A percentile compares a stretch with the other conserved stretches of the same genome.
Evolutionary conservation across 2,113 vertebrate species (phyloP).

Genomic region (Podilymbus podiceps): DNA sequence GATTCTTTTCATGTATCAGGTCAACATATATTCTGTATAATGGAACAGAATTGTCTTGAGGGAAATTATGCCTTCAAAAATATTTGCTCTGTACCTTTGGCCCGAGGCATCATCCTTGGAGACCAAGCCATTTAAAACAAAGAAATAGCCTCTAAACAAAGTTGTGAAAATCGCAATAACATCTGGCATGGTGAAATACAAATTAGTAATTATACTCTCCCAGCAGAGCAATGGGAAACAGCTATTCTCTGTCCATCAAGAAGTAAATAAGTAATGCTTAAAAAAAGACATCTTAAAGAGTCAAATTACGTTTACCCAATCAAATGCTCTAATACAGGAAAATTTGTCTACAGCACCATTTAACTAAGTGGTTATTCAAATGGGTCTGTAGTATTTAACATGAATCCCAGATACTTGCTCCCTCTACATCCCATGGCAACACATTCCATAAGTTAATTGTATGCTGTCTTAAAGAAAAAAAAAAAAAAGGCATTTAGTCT

Average conservation of each 20-base stretch:
- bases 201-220: background rate
- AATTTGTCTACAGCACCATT: background rate
- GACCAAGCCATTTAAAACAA: background rate
- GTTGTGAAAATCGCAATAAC: background rate
- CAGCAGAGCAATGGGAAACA: background rate
- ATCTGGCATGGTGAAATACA: background rate
- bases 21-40: background rate
- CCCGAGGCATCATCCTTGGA: background rate
- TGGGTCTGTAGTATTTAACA: background rate
- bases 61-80: background rate
- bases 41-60: background rate
- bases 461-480: background rate
- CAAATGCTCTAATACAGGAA: background rate
- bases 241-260: background rate
- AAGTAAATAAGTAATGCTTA: background rate
- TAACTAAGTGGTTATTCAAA: background rate
- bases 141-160: slow-evolving; percentile 1
- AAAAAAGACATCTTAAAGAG: background rate
- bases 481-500: background rate
- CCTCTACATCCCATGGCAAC: background rate
- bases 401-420: background rate
- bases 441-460: slow-evolving; percentile 36
- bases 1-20: background rate
- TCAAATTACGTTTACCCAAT: background rate
- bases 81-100: background rate